phyloP scores from a whole-genome alignment of 2,888 invertebrate genomes.

The Lumbricus terrestris region DNA sequence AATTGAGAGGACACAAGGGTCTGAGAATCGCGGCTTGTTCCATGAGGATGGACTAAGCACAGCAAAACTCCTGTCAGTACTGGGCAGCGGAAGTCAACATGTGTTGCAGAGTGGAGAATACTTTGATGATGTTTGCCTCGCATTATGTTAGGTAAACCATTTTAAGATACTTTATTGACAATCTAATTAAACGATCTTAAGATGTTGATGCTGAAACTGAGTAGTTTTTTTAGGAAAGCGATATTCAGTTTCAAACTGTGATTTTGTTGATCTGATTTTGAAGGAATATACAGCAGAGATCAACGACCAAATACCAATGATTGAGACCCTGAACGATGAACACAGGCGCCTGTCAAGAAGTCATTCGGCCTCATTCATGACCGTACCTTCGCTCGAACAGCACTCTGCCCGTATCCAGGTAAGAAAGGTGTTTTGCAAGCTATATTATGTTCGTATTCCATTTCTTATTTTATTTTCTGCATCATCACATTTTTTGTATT shows the following conservation, averaged over 20 bases:
- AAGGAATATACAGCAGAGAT: not conserved
- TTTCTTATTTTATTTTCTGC: not conserved
- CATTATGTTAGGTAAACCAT: no score
- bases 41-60: no score
- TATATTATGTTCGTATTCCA: not conserved
- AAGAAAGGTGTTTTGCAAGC: not conserved
- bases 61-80: no score
- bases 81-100: no score
- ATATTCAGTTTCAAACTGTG: not conserved
- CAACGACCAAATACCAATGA: not conserved
- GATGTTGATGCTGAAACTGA: not conserved
- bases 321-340: not conserved
- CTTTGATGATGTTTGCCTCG: not conserved
- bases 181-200: not conserved
- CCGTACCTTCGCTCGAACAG: not conserved
- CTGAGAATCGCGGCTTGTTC: no score
- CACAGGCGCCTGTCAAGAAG: not conserved
- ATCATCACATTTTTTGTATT: not conserved
- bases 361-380: not conserved
- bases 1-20: no score
- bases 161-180: not conserved
- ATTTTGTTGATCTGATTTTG: not conserved
- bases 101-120: no score
- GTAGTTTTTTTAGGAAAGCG: not conserved
- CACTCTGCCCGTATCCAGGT: constrained; percentile 3